A percentile compares a stretch with the other conserved stretches of the same genome.
Evolutionary conservation across 2,113 vertebrate genomes (phyloP).

Genomic region (Chaenocephalus aceratus): DNA sequence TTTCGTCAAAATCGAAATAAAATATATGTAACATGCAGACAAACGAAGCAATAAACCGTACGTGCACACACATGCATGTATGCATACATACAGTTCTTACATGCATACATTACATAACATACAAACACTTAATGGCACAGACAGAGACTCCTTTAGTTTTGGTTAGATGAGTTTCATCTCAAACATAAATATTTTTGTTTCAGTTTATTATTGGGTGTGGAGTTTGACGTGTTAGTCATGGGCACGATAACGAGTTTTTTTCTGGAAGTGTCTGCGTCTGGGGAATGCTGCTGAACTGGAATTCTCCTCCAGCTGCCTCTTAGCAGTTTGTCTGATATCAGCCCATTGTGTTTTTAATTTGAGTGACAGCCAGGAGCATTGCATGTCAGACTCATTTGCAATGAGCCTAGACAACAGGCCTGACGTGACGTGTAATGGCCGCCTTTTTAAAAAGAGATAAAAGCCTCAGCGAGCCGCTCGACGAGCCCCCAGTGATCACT

Average conservation of each 20-base stretch:
- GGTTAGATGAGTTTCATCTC: background rate
- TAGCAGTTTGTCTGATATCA: constrained; percentile 45
- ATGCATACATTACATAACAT: too few relatives aligned
- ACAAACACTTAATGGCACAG: too few relatives aligned
- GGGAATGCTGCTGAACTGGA: constrained; percentile 72
- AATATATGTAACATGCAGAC: too few relatives aligned
- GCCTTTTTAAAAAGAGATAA: constrained; percentile 50
- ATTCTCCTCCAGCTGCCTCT: constrained; percentile 5
- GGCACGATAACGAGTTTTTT: background rate
- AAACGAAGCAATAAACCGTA: too few relatives aligned
- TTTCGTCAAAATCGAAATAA: too few relatives aligned
- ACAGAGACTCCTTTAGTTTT: too few relatives aligned
- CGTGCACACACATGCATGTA: too few relatives aligned
- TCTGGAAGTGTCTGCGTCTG: background rate
- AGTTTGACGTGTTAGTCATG: background rate
- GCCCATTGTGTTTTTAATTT: constrained; percentile 59
- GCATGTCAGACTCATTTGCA: constrained; percentile 38
- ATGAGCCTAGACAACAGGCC: constrained; percentile 34
- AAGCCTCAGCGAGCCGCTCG: constrained; percentile 17
- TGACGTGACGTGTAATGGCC: constrained; percentile 57
- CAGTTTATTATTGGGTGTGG: background rate
- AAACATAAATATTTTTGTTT: background rate
- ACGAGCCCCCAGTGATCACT: constrained; percentile 7
- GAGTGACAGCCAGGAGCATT: constrained; percentile 68
- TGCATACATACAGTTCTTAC: too few relatives aligned